Conservation (phyloP, 2,797 vertebrate genomes). For the Sardinella longiceps region DNA sequence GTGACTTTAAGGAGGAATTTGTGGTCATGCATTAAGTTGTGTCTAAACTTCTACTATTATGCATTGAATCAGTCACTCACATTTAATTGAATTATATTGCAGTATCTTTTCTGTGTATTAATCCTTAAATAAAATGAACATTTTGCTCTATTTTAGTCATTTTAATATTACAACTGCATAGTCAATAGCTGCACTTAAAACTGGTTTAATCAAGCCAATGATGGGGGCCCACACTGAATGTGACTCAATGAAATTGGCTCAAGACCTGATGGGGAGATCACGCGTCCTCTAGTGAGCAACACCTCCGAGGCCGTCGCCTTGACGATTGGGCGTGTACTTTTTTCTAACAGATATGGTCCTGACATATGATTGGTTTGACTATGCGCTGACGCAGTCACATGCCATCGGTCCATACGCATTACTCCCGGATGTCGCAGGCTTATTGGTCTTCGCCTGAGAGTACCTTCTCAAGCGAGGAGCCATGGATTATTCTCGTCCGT, state of each 20-base stretch:
- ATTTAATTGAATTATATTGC: no score
- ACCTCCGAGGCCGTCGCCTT: conserved; percentile 54
- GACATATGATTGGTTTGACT: conserved; percentile 67
- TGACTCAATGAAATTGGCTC: conserved; percentile 34
- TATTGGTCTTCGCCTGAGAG: conserved; percentile 35
- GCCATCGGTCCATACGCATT: conserved; percentile 65
- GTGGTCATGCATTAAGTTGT: no score
- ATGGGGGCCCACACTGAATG: background rate
- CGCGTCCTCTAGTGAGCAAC: conserved; percentile 54
- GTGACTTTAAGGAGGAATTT: no score
- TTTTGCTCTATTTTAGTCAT: background rate
- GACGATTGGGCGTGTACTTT: conserved; percentile 63
- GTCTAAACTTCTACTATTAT: no score
- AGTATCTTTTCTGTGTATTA: no score
- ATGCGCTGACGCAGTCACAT: conserved; percentile 66
- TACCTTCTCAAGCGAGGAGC: conserved; percentile 20
- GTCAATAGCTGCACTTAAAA: background rate
- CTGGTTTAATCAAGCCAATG: background rate
- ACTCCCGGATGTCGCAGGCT: conserved; percentile 33
- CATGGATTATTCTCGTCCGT: conserved; percentile 13
- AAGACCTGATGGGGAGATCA: conserved; percentile 67
- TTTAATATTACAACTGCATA: background rate
- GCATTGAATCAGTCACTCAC: no score
- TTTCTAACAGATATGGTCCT: conserved; percentile 17
- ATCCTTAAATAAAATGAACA: no score